Conservation (phyloP, 2,888 invertebrate species). For the Itoplectis maculator region DNA sequence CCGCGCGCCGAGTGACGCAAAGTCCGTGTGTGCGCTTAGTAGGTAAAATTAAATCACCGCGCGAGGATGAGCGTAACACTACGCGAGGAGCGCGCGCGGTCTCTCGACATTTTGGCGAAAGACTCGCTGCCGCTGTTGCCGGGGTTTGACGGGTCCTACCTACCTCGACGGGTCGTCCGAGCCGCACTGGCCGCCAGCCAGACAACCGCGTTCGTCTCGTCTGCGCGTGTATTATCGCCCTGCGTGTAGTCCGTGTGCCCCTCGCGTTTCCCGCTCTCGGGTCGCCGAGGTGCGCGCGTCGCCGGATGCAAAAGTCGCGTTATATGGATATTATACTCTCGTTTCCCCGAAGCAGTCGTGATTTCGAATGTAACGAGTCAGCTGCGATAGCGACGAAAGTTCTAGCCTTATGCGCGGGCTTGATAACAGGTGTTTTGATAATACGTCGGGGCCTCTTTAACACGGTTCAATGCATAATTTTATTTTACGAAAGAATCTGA, state of each 20-base stretch:
- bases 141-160: slow-evolving; percentile 56
- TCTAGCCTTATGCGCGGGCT: too few relatives aligned
- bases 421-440: too few relatives aligned
- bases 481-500: too few relatives aligned
- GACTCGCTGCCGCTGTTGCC: slow-evolving; percentile 47
- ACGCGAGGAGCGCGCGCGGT: slow-evolving; percentile 10
- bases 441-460: too few relatives aligned
- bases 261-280: too few relatives aligned
- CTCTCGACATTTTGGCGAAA: slow-evolving; percentile 72
- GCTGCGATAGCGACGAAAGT: background rate
- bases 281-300: background rate
- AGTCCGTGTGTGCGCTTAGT: slow-evolving; percentile 80
- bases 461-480: too few relatives aligned
- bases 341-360: background rate
- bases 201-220: slow-evolving; percentile 68
- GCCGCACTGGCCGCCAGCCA: slow-evolving; percentile 78
- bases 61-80: too few relatives aligned
- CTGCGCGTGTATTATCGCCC: slow-evolving; percentile 69
- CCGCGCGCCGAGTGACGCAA: slow-evolving; percentile 79
- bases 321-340: slow-evolving; percentile 11
- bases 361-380: background rate
- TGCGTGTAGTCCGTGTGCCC: slow-evolving; percentile 62
- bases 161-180: slow-evolving; percentile 60
- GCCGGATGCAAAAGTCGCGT: background rate
- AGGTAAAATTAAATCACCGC: slow-evolving; percentile 83